These are phyloP conservation scores for Spea bombifrons DNA, from an alignment of 2,113 vertebrate genomes.

Conservation along the genomic window DNA sequence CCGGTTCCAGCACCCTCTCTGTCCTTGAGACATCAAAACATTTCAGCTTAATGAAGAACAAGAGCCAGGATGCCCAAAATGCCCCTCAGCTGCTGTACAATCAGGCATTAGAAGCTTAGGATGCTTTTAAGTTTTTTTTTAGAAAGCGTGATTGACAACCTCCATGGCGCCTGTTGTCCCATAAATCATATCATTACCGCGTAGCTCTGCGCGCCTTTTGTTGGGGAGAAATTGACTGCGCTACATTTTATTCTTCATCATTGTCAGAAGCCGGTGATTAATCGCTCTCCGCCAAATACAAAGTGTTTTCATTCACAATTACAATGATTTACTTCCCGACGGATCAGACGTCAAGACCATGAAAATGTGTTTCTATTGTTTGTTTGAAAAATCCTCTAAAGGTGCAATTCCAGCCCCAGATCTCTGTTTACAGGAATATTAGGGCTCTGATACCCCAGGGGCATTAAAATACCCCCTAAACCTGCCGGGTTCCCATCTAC, in stretches of 20 bases:
- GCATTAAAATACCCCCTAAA: neutral
- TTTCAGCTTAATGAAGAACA: no score
- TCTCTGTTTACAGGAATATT: conserved; percentile 7
- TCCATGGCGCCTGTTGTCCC: conserved; percentile 20
- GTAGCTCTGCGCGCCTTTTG: conserved; percentile 32
- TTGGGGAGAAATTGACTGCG: conserved; percentile 37
- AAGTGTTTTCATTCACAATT: conserved; percentile 40
- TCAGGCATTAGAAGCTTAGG: no score
- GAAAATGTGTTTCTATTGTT: conserved; percentile 32
- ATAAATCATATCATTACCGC: conserved; percentile 37
- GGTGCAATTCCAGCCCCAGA: conserved; percentile 15
- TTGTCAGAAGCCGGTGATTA: conserved; percentile 41
- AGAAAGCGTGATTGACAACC: conserved; percentile 25
- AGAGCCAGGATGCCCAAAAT: no score
- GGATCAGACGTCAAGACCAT: conserved; percentile 27
- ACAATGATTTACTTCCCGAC: conserved; percentile 40
- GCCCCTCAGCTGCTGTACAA: no score
- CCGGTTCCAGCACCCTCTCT: no score
- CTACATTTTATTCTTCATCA: conserved; percentile 39
- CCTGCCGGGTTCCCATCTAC: neutral
- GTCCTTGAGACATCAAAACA: no score
- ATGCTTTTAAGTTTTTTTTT: neutral
- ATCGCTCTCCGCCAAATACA: conserved; percentile 36
- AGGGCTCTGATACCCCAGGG: neutral
- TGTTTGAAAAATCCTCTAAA: conserved; percentile 9